Percentiles rank a stretch among this genome's conserved stretches.
These are phyloP conservation scores for Melanotus villosus DNA, from an alignment of 2,888 invertebrate species.

Conservation along the genomic window DNA sequence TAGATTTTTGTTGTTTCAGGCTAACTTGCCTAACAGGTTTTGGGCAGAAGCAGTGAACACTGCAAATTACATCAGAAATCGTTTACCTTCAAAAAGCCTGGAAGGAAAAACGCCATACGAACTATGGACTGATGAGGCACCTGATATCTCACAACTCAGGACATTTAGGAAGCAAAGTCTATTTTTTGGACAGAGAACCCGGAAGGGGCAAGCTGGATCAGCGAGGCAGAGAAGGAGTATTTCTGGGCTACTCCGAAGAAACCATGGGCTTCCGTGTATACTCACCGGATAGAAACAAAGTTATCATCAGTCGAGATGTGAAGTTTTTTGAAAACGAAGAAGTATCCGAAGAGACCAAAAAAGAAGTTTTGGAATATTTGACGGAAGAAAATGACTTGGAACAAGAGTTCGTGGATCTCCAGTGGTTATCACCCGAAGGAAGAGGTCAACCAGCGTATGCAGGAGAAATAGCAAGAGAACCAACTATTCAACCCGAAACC, in stretches of 20 bases:
- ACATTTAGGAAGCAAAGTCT: constrained; percentile 48
- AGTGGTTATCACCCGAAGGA: too few species aligned
- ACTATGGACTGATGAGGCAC: too few species aligned
- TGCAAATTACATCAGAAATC: constrained; percentile 59
- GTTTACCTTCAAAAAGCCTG: constrained; percentile 53
- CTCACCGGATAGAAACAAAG: constrained; percentile 40
- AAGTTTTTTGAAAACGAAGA: constrained; percentile 26
- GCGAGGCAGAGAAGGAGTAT: constrained; percentile 50
- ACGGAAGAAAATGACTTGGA: too few species aligned
- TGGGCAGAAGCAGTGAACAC: constrained; percentile 62
- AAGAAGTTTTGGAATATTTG: too few species aligned
- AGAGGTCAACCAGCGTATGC: too few species aligned
- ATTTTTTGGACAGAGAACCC: constrained; percentile 45
- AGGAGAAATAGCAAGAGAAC: too few species aligned
- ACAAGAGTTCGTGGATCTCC: too few species aligned
- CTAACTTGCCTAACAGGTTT: constrained; percentile 49
- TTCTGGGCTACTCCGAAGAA: constrained; percentile 54
- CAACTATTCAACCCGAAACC: too few species aligned
- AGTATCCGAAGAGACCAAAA: too few species aligned
- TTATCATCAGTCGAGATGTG: constrained; percentile 49
- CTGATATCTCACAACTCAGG: too few species aligned
- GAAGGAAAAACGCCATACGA: too few species aligned
- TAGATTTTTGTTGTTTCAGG: constrained; percentile 57
- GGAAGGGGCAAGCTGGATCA: constrained; percentile 53
- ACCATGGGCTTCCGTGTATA: constrained; percentile 54